Evolutionary conservation across 2,888 invertebrate genomes (phyloP), one percentile per base, ranked within the genome.

Genomic region (Sphinx pinastri): DNA sequence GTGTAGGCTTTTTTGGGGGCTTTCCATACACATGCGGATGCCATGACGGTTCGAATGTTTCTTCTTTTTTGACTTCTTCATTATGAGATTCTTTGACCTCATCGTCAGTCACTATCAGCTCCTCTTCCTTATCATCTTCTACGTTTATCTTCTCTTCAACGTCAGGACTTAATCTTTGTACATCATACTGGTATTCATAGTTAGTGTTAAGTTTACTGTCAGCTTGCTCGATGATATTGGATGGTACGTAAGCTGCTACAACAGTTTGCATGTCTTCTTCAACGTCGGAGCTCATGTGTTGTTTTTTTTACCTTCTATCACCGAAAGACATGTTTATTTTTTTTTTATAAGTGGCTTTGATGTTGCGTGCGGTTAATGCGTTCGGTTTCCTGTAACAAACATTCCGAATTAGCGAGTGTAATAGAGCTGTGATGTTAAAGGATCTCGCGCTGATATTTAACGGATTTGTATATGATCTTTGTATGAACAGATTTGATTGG

Each of bases 21-120:
- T 96, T 96, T 3, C 96, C 97, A 87, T 98, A 98, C 31, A 98
- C 97, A 88, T 98, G 98, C 52, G 98, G 97, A 92, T 98, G 98
- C 98, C 98, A 98, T 55, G 97, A 91, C 1, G 85, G 88, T 76
- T 90, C 91, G 1, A 74, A 81, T 5, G 71, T 72, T 38, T 88
- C 86, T 25, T 86, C 83, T 75, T 80, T 85, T 66, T 77, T 76
- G 51, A 74, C 75, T 67, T 79, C 76, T 45, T 72, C 68, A 67
- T 77, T 76, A 25, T 81, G 79, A 72, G 58, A 72, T 55, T 77
- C 78, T 49, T 72, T 76, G 6, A 67, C 75, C 52, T 77, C 78
- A 71, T 77, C 76, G 69, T 71, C 76, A 70, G 84, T 74, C 19
- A 70, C 58, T 45, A 70, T 38, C 12, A 70, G 52, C 57, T 70